Evolutionary conservation across 2,797 vertebrate species (phyloP).

Genomic region (Phalanger gymnotis): DNA sequence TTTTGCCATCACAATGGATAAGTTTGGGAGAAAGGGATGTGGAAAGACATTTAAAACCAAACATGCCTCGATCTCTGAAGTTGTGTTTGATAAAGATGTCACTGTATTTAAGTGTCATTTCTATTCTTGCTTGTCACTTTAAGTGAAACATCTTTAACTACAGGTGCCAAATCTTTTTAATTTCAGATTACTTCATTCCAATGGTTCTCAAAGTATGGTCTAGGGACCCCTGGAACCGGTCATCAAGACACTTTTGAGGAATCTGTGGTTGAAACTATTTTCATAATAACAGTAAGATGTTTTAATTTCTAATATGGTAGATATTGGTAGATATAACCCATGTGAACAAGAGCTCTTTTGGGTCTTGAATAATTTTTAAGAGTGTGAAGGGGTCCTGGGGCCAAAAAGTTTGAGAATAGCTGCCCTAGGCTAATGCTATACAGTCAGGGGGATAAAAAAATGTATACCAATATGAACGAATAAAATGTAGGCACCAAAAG

Average conservation of each 20-base stretch:
- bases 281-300: neutral
- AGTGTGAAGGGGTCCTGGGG: neutral
- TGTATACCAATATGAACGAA: neutral
- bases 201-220: neutral
- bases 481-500: fast-evolving
- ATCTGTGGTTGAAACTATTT: neutral
- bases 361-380: neutral
- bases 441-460: fast-evolving
- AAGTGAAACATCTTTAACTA: neutral
- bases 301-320: neutral
- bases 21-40: neutral
- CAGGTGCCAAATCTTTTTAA: neutral
- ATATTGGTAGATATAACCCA: neutral
- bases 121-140: neutral
- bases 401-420: neutral
- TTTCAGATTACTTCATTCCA: neutral
- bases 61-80: neutral
- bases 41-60: neutral
- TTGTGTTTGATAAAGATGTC: neutral
- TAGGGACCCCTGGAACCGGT: neutral
- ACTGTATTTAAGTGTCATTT: neutral
- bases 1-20: neutral
- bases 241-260: neutral
- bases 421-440: neutral
- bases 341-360: neutral